Base-by-base conservation (phyloP, 2,888 invertebrate species). In the Andrena fulva region DNA sequence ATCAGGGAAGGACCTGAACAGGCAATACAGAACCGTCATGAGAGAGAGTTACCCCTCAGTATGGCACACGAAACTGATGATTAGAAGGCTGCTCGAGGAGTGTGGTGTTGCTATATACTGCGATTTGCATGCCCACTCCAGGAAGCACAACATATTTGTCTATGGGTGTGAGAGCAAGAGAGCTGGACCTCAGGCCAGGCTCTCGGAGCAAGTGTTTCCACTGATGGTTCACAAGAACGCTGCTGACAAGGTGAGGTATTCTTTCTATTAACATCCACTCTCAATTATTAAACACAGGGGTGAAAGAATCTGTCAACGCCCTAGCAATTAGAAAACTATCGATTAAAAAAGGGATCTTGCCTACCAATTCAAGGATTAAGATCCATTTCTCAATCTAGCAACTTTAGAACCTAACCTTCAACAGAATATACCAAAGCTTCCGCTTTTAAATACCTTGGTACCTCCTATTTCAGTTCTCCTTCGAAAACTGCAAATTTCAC, bases 91-190 rank as follows among this genome's bases (percentile, higher is more conserved):
- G 93, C 96, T 97, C 94, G 98, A 98, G 94, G 98, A 98, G 95
- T 97, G 97, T 93, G 98, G 98, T 33, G 97, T 98, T 73, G 97
- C 97, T 67, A 96, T 98, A 96, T 98, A 98, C 93, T 97, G 98
- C 93, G 99, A 99, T 94, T 96, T 98, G 90, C 99, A 99, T 94
- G 98, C 98, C 50, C 99, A 99, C 95, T 99, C 99, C 31, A 95
- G 99, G 85, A 97, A 97, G 93, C 98, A 99, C 94, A 99, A 99
- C 94, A 97, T 99, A 91, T 99, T 99, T 94, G 97, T 99, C 92
- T 99, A 99, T 93, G 99, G 99, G 88, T 99, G 99, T 94, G 98
- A 98, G 95, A 97, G 97, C 94, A 95, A 97, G 90, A 95, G 97
- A 91, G 89, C 92, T 5, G 96, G 96, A 88, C 95, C 96, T 20